phyloP scores from a whole-genome alignment of 2,113 vertebrate genomes.

The Notarius quadriscutis region DNA sequence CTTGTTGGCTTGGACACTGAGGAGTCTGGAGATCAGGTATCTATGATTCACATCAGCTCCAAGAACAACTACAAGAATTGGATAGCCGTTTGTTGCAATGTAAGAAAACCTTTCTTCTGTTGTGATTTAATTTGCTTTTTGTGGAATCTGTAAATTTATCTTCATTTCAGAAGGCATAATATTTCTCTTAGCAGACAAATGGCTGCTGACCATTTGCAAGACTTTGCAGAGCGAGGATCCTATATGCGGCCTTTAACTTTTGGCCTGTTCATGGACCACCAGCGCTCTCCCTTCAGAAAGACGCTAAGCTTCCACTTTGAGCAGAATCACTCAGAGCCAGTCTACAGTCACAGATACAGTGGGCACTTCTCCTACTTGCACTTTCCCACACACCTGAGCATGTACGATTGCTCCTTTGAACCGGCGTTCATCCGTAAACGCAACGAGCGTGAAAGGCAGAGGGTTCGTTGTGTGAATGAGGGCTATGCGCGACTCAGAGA shows the following conservation, averaged over 20 bases:
- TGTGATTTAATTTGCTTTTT: not conserved
- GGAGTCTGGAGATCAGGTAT: not conserved
- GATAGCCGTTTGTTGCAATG: constrained; percentile 11
- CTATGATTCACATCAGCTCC: constrained; percentile 18
- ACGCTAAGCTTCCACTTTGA: constrained; percentile 69
- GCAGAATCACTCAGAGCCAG: constrained; percentile 63
- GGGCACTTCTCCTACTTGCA: constrained; percentile 71
- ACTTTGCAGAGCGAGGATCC: constrained; percentile 61
- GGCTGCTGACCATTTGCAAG: constrained; percentile 43
- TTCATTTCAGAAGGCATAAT: not conserved
- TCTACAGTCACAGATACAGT: constrained; percentile 57
- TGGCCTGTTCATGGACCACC: constrained; percentile 55
- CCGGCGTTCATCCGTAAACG: constrained; percentile 87
- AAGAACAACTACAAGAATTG: not conserved
- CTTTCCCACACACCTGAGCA: constrained; percentile 69
- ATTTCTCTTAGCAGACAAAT: constrained; percentile 35
- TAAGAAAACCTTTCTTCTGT: constrained; percentile 2
- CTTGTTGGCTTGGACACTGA: not conserved
- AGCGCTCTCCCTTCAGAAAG: constrained; percentile 58
- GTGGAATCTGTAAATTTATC: not conserved
- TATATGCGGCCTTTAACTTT: constrained; percentile 63
- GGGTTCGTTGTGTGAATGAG: constrained; percentile 90
- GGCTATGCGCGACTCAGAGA: constrained; percentile 87
- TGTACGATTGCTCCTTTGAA: constrained; percentile 79
- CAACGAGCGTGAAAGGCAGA: constrained; percentile 88